Evolutionary conservation across 2,797 vertebrate species (phyloP).

Genomic region (Protosalanx chinensis): DNA sequence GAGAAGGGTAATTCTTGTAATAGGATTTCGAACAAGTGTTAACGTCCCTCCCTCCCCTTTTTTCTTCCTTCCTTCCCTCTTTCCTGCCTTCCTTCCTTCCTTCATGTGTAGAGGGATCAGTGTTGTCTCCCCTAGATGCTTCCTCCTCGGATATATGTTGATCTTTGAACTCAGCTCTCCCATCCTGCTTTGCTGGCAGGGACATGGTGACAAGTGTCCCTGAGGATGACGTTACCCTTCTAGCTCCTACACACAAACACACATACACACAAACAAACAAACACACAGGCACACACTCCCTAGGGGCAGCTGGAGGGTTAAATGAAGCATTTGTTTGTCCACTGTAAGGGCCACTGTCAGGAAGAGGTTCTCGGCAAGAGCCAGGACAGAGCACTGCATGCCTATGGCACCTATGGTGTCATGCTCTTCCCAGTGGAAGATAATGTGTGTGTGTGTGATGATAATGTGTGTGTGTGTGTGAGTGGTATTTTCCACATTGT

Average conservation of each 20-base stretch:
- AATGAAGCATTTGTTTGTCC: constrained; percentile 41
- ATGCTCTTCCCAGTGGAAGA: constrained; percentile 1
- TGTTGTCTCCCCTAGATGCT: constrained; percentile 19
- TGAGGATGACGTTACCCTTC: neutral
- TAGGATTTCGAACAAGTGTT: too few relatives aligned
- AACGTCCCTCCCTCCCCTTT: too few relatives aligned
- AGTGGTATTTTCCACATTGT: neutral
- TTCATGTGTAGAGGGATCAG: neutral
- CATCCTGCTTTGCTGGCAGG: neutral
- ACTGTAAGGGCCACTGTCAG: constrained; percentile 41
- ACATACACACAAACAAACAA: neutral
- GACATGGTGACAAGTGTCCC: neutral
- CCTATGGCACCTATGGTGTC: constrained; percentile 19
- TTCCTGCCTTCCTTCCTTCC: neutral
- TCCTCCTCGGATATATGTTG: constrained; percentile 36
- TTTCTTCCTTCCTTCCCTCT: too few relatives aligned
- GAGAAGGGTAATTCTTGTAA: too few relatives aligned
- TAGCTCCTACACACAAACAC: neutral
- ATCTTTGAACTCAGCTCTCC: constrained; percentile 24
- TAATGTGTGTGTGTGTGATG: constrained; percentile 5
- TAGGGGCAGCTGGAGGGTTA: constrained; percentile 41
- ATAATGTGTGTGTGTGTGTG: constrained; percentile 1
- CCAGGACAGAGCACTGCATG: constrained; percentile 10
- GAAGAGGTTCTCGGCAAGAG: constrained; percentile 48
- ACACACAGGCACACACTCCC: neutral